These are phyloP conservation scores for Leptogaster cylindrica DNA, from an alignment of 2,888 invertebrate species.

Conservation along the genomic window DNA sequence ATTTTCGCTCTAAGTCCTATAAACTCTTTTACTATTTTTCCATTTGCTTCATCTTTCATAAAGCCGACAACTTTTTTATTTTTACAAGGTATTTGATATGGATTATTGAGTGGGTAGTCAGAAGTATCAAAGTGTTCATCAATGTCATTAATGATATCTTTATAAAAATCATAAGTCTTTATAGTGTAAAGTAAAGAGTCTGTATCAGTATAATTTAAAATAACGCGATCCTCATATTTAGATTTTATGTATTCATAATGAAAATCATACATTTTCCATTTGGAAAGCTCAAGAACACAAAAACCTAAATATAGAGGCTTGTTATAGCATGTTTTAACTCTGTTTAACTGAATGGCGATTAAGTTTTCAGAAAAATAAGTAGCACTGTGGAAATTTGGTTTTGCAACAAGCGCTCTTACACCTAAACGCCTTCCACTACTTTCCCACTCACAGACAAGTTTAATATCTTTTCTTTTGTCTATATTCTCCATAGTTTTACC, in stretches of 20 bases:
- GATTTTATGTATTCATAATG: conserved; percentile 46
- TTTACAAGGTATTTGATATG: too few species aligned
- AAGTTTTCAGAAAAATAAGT: conserved; percentile 33
- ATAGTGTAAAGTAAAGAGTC: conserved; percentile 43
- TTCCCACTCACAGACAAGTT: conserved; percentile 45
- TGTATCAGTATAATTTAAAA: conserved; percentile 39
- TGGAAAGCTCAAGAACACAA: conserved; percentile 41
- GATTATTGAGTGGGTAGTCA: conserved; percentile 50
- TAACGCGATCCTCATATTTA: neutral
- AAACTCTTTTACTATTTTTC: conserved; percentile 43
- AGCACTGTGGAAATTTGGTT: conserved; percentile 43
- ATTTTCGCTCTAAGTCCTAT: conserved; percentile 43
- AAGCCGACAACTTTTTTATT: conserved; percentile 46
- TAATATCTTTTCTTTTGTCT: conserved; percentile 46
- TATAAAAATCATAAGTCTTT: conserved; percentile 45
- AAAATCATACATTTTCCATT: conserved; percentile 46
- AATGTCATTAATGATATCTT: conserved; percentile 42
- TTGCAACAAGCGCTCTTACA: conserved; percentile 28
- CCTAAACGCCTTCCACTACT: conserved; percentile 46
- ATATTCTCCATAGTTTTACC: conserved; percentile 49
- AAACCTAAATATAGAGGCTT: conserved; percentile 45
- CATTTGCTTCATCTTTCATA: conserved; percentile 46
- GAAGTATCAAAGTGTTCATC: conserved; percentile 53
- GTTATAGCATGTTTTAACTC: conserved; percentile 42
- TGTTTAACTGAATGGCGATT: conserved; percentile 5